These are phyloP conservation scores for Hyles vespertilio DNA, from an alignment of 1,140 invertebrate genomes.

Conservation along the genomic window DNA sequence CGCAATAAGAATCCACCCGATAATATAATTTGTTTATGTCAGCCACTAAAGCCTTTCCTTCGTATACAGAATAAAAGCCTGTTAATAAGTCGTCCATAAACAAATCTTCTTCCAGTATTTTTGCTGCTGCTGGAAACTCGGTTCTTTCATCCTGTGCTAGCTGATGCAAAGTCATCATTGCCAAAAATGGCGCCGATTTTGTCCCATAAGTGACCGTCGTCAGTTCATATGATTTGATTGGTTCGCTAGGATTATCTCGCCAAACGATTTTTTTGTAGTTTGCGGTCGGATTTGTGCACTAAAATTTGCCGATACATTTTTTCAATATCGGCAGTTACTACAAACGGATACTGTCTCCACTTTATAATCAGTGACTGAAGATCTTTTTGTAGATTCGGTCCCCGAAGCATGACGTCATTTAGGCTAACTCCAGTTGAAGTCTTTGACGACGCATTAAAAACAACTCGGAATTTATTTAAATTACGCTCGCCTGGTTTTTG, in stretches of 20 bases:
- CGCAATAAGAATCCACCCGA: slow-evolving; percentile 20
- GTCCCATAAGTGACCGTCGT: slow-evolving; percentile 18
- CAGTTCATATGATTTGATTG: slow-evolving; percentile 9
- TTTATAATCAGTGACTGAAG: slow-evolving; percentile 24
- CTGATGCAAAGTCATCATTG: slow-evolving; percentile 13
- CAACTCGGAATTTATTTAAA: slow-evolving; percentile 53
- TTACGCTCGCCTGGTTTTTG: slow-evolving; percentile 4
- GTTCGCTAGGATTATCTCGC: slow-evolving; percentile 3
- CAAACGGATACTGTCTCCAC: slow-evolving; percentile 33
- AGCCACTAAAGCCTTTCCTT: slow-evolving; percentile 18
- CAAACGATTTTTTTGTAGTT: slow-evolving; percentile 18
- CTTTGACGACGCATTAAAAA: slow-evolving; percentile 55
- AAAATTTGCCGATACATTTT: slow-evolving; percentile 37
- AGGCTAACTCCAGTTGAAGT: slow-evolving; percentile 40
- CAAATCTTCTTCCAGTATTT: slow-evolving; percentile 12
- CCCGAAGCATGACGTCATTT: slow-evolving; percentile 47
- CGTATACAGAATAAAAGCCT: slow-evolving; percentile 16
- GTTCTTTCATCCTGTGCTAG: slow-evolving; percentile 11
- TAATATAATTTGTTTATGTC: slow-evolving; percentile 16
- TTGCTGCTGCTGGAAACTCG: slow-evolving; percentile 12
- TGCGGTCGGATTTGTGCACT: slow-evolving; percentile 1
- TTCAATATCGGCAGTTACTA: slow-evolving; percentile 32
- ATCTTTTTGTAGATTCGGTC: slow-evolving; percentile 56
- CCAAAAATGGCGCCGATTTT: slow-evolving; percentile 14
- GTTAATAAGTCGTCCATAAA: slow-evolving; percentile 18